Evolutionary conservation across 2,888 invertebrate genomes (phyloP).

Genomic region (Hemistola chrysoprasaria): DNA sequence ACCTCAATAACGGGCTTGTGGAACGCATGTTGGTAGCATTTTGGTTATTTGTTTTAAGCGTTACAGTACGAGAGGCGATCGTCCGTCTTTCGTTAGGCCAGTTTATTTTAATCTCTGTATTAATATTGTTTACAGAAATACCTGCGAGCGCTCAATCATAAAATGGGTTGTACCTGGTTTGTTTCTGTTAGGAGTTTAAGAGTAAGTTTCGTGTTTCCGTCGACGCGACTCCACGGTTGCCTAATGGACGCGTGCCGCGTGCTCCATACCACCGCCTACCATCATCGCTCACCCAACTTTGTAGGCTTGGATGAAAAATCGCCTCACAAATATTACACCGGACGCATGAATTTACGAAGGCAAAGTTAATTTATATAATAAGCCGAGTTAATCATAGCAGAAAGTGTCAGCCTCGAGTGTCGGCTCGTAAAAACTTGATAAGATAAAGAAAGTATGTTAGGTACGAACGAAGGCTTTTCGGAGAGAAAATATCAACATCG

Average conservation of each 20-base stretch:
- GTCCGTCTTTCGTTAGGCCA: slow-evolving; percentile 64
- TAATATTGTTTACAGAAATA: slow-evolving; percentile 73
- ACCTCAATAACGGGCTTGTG: slow-evolving; percentile 66
- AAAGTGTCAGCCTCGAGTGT: slow-evolving; percentile 23
- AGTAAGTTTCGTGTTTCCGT: slow-evolving; percentile 51
- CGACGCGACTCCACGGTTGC: slow-evolving; percentile 41
- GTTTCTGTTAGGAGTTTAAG: slow-evolving; percentile 68
- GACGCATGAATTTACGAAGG: slow-evolving; percentile 7
- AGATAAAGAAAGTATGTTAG: slow-evolving; percentile 25
- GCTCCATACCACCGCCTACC: slow-evolving; percentile 34
- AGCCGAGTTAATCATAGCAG: slow-evolving; percentile 21
- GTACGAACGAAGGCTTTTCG: slow-evolving; percentile 31
- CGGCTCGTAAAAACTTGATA: slow-evolving; percentile 28
- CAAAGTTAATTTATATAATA: slow-evolving; percentile 21
- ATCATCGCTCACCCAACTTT: slow-evolving; percentile 31
- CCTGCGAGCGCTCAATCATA: slow-evolving; percentile 77
- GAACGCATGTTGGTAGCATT: slow-evolving; percentile 64
- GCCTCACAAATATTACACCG: slow-evolving; percentile 12
- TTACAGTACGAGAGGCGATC: slow-evolving; percentile 53
- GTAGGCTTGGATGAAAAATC: slow-evolving; percentile 20
- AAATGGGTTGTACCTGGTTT: slow-evolving; percentile 73
- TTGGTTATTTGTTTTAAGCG: slow-evolving; percentile 74
- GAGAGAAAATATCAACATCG: slow-evolving; percentile 39
- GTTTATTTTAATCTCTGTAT: slow-evolving; percentile 74
- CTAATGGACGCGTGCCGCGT: slow-evolving; percentile 42